Conservation (phyloP, 2,797 vertebrate species). For the Dermochelys coriacea region DNA sequence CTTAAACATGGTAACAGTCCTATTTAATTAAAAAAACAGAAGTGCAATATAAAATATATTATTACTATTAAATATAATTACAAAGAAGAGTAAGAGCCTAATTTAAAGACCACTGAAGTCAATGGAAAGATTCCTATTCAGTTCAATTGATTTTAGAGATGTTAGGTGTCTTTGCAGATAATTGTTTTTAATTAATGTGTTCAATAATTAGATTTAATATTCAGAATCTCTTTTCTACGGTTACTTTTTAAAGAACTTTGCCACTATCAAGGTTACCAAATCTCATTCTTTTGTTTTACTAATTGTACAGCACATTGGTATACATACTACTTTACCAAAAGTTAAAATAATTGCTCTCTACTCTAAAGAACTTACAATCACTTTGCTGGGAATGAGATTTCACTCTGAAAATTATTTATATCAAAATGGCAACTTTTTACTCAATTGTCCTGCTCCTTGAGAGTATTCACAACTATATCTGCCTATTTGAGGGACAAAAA, state of each 20-base stretch:
- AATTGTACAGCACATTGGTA: not conserved
- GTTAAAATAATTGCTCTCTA: not conserved
- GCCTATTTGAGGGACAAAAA: not conserved
- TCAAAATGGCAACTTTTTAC: not conserved
- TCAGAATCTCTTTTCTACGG: not conserved
- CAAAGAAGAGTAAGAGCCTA: not conserved
- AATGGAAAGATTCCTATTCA: too few species aligned
- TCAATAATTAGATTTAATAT: not conserved
- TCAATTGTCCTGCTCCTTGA: not conserved
- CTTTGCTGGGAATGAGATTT: not conserved
- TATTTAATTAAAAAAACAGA: constrained; percentile 5
- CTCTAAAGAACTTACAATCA: not conserved
- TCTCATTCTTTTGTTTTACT: not conserved
- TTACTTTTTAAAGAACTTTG: not conserved
- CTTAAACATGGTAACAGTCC: not conserved
- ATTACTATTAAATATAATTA: not conserved
- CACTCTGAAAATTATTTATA: not conserved
- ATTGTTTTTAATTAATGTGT: not conserved
- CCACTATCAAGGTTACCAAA: not conserved
- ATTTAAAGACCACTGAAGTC: not conserved
- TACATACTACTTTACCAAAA: not conserved
- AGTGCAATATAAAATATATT: not conserved
- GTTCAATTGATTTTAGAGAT: not conserved
- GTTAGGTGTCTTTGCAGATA: not conserved
- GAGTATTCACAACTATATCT: not conserved